These are phyloP conservation scores for Andrena minutula DNA, from an alignment of 2,888 invertebrate species.

Conservation along the genomic window DNA sequence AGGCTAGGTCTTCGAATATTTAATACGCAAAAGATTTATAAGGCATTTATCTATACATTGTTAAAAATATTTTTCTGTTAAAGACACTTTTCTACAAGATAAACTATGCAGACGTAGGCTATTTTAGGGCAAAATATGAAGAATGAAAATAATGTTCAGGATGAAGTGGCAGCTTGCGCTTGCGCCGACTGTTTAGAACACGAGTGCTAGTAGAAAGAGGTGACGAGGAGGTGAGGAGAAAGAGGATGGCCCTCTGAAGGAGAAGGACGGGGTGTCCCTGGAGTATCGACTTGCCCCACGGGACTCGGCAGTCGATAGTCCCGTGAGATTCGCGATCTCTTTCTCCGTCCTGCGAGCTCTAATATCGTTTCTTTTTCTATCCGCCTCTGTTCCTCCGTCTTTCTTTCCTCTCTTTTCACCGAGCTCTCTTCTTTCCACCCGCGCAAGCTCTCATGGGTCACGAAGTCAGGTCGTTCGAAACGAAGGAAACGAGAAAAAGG, in stretches of 20 bases:
- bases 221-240: conserved; percentile 73
- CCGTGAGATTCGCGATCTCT: conserved; percentile 82
- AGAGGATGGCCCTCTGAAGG: conserved; percentile 65
- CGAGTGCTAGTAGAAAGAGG: conserved; percentile 78
- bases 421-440: conserved; percentile 57
- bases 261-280: conserved; percentile 79
- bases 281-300: conserved; percentile 85
- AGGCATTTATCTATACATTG: too few relatives aligned
- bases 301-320: conserved; percentile 85
- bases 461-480: conserved; percentile 48
- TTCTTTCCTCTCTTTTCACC: conserved; percentile 38
- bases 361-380: conserved; percentile 63
- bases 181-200: conserved; percentile 82
- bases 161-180: conserved; percentile 71
- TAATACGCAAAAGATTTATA: too few relatives aligned
- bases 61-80: not conserved
- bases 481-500: conserved; percentile 36
- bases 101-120: conserved; percentile 6
- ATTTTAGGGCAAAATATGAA: conserved; percentile 58
- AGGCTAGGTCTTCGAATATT: too few relatives aligned
- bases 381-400: conserved; percentile 42
- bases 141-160: conserved; percentile 52
- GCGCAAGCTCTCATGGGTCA: conserved; percentile 48
- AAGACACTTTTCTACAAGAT: not conserved
- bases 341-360: conserved; percentile 71